Percentiles rank a stretch among this genome's conserved stretches.
Evolutionary conservation across 2,113 vertebrate species (phyloP).

Genomic region (Corythornis cristatus): DNA sequence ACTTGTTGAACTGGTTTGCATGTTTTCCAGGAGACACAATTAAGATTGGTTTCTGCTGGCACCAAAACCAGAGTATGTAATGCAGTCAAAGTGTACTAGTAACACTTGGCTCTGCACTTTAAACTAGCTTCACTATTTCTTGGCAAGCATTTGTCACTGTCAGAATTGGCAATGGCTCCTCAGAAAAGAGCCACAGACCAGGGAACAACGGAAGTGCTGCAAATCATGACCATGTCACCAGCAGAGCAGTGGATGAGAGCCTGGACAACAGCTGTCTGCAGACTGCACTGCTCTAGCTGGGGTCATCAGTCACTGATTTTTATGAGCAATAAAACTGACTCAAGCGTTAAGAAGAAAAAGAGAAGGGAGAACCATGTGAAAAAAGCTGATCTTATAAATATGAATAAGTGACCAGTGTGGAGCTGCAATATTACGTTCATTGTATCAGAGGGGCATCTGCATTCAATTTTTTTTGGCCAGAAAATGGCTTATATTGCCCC

Average conservation of each 20-base stretch:
- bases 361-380: constrained; percentile 17
- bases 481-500: constrained; percentile 11
- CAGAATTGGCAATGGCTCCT: constrained; percentile 49
- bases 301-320: constrained; percentile 68
- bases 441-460: constrained; percentile 10
- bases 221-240: constrained; percentile 51
- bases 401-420: constrained; percentile 42
- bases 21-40: constrained; percentile 55
- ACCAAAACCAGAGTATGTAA: not conserved
- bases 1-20: constrained; percentile 14
- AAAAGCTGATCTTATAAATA: constrained; percentile 58
- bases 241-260: constrained; percentile 48
- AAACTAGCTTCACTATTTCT: constrained; percentile 55
- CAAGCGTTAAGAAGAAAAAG: constrained; percentile 51
- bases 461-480: not conserved
- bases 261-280: constrained; percentile 63
- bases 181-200: constrained; percentile 29
- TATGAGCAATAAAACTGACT: constrained; percentile 64
- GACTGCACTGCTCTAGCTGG: constrained; percentile 42
- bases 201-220: constrained; percentile 5
- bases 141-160: constrained; percentile 52
- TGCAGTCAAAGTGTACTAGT: constrained; percentile 31
- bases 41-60: constrained; percentile 44
- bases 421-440: not conserved
- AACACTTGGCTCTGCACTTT: constrained; percentile 56